Evolutionary conservation across 2,113 vertebrate genomes (phyloP), one percentile per base, ranked within the genome.

Genomic region (Mohoua ochrocephala): DNA sequence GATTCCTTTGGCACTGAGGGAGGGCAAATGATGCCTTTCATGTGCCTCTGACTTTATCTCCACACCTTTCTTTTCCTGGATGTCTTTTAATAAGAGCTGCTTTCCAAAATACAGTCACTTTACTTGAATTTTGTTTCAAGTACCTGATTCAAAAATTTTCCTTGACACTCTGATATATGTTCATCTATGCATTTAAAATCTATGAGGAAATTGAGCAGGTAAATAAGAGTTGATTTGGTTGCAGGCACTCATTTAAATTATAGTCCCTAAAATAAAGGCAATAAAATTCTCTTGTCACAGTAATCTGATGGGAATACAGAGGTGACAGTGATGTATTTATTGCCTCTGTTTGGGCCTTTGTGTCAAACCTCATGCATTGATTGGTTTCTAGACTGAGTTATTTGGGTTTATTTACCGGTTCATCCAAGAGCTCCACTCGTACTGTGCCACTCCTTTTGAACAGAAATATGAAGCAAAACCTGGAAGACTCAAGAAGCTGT

Each of bases 381-480:
- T 79, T 52, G 53, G 10, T 53, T 89, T 82, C 85, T 50, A 49
- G 31, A 22, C 6, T 11, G 42, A 73, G 64, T 64, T 44, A 19
- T 69, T 91, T 71, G 26, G 7, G 19, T 65, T 85, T 76, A 47
- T 87, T 85, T 85, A 50, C 28, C 23, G 10, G 16, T 50, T 93
- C 13, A 33, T 14, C 71, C 14, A 64, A 75, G 45, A 79, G 20
- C 27, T 85, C 16, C 24, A 13, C n/a, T 61, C 50, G 13, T 0
- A 7, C 9, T 28, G 1, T 44, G 14, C 23, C 42, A 85, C 35
- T 85, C 11, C 33, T 83, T 91, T 79, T 54, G 35, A 91, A 70
- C 10, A 47, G 14, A 93, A 88, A 83, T 50, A 47, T 9, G 69
- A 95, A 70, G 28, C 18, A 86, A 87, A 96, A 74, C 11, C 24